These are phyloP conservation scores for Tenrec ecaudatus DNA, from an alignment of 2,113 vertebrate species.

Conservation along the genomic window DNA sequence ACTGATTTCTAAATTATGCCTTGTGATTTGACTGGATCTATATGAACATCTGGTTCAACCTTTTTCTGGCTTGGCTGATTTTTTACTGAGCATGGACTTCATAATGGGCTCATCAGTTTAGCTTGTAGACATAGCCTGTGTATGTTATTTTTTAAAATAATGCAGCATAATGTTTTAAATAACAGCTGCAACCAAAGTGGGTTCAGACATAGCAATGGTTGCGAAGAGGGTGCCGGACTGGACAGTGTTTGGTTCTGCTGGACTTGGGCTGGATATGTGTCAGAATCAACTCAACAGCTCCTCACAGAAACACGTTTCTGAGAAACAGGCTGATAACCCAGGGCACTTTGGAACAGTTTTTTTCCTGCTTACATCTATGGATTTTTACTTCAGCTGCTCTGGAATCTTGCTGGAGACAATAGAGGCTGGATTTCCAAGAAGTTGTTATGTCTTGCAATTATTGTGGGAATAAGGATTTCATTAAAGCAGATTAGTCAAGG, in stretches of 20 bases:
- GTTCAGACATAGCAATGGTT: background rate
- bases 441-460: constrained; percentile 73
- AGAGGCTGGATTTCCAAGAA: constrained; percentile 72
- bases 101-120: constrained; percentile 47
- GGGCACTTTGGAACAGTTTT: constrained; percentile 38
- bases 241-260: background rate
- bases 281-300: background rate
- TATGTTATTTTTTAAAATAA: constrained; percentile 31
- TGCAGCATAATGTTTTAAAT: constrained; percentile 8
- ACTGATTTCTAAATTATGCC: constrained; percentile 40
- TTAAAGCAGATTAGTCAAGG: constrained; percentile 74
- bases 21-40: constrained; percentile 33
- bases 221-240: background rate
- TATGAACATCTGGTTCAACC: constrained; percentile 61
- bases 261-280: background rate
- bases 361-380: constrained; percentile 58
- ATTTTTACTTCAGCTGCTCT: constrained; percentile 68
- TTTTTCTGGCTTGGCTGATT: constrained; percentile 50
- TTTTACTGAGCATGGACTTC: constrained; percentile 53
- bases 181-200: background rate
- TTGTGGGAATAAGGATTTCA: constrained; percentile 67
- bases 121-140: constrained; percentile 11
- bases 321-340: constrained; percentile 63
- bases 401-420: constrained; percentile 68
- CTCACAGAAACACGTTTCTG: constrained; percentile 18